Evolutionary conservation across 2,888 invertebrate species (phyloP).

Genomic region (Tuberolachnus salignus): DNA sequence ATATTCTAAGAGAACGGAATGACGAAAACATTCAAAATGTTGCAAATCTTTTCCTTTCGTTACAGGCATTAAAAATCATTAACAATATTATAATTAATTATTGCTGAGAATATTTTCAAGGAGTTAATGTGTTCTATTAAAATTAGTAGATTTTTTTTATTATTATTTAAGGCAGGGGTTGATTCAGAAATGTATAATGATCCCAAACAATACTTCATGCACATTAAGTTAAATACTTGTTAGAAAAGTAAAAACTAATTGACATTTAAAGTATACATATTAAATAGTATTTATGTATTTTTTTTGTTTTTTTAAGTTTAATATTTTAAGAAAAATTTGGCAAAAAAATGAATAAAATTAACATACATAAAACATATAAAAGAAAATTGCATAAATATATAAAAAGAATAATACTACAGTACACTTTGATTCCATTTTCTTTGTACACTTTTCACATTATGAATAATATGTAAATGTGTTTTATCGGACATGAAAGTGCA

Average conservation of each 20-base stretch:
- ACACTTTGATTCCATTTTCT: slow-evolving; percentile 52
- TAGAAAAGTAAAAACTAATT: slow-evolving; percentile 57
- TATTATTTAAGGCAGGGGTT: slow-evolving; percentile 50
- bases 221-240: slow-evolving; percentile 38
- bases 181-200: slow-evolving; percentile 8
- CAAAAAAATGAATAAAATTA: slow-evolving; percentile 23
- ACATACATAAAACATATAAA: slow-evolving; percentile 2
- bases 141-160: slow-evolving; percentile 3
- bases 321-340: slow-evolving; percentile 26
- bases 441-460: slow-evolving; percentile 24
- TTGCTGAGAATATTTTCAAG: slow-evolving; percentile 38
- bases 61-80: slow-evolving; percentile 39
- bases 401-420: slow-evolving; percentile 30
- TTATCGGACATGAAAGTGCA: slow-evolving; percentile 30
- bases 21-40: slow-evolving; percentile 52
- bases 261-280: slow-evolving; percentile 41
- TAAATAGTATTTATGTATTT: background rate
- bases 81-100: slow-evolving; percentile 46
- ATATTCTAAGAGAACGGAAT: slow-evolving; percentile 52
- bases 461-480: background rate
- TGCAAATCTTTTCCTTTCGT: slow-evolving; percentile 42
- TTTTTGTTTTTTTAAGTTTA: slow-evolving; percentile 12
- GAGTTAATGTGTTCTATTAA: background rate
- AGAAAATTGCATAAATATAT: slow-evolving; percentile 1
- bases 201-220: slow-evolving; percentile 29